Evolutionary conservation across 2,113 vertebrate genomes (phyloP), one percentile per base, ranked within the genome.

Genomic region (Alligator sinensis): DNA sequence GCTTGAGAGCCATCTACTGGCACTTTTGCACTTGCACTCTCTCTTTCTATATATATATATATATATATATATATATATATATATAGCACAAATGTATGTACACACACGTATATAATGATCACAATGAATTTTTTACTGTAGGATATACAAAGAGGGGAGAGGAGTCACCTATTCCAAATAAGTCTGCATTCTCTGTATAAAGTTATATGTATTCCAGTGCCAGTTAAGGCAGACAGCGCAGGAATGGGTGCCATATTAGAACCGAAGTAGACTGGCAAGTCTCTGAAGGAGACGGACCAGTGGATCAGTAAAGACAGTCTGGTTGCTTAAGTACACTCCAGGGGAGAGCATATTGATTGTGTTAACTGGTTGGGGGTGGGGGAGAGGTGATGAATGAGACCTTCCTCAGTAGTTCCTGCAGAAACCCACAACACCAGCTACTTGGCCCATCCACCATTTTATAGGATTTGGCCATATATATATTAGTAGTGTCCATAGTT

Each of bases 1-100:
- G 7, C 96, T 95, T 92, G 96, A 95, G 96, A 96, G 95, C 96
- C 96, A 96, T 95, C 96, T 97, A 86, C 96, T 96, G 96, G 96
- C 94, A 97, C 86, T 77, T 92, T 63, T 47, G 47, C 47, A 47
- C 47, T 47, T 47, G 47, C 47, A 9, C 47, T 47, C 47, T 47
- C 47, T 47, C 96, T 95, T 11, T 76, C 94, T 88, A 34, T 34
- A 34, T 34, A 34, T 34, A 34, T 34, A 34, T 34, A 34, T 34
- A 34, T 34, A 34, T 34, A 34, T 34, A 34, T 34, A 34, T 34
- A 34, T 34, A 34, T 34, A 34, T 34, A 34, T 34, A 34, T 34
- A 34, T 34, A 34, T 34, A 89, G 94, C 92, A 1, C 78, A 5
- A 0, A 59, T 80, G 59, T 55, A 87, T 10, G 90, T 28, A 62